phyloP scores from a whole-genome alignment of 1,140 invertebrate species.

The Lethrus apterus region DNA sequence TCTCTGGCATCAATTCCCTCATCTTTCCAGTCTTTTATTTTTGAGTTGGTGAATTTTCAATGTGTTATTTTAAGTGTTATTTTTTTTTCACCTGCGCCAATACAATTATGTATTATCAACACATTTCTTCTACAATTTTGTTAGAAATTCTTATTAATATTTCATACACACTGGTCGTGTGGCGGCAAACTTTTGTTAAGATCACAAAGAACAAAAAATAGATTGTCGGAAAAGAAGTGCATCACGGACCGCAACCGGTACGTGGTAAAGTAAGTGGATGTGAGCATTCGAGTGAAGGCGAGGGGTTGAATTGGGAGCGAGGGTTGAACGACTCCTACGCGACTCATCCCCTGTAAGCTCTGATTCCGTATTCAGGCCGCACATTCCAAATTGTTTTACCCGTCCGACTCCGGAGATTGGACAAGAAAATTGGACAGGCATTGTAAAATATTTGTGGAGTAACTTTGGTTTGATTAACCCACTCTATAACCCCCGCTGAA shows the following conservation, averaged over 20 bases:
- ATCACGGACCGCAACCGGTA: conserved; percentile 15
- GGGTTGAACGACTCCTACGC: conserved; percentile 21
- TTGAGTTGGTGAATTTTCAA: no score
- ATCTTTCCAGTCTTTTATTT: no score
- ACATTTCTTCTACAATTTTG: no score
- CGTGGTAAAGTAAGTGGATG: conserved; percentile 30
- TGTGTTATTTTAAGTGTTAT: no score
- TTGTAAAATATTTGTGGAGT: conserved; percentile 27
- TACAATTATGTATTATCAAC: no score
- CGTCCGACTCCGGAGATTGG: conserved; percentile 29
- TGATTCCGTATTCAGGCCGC: conserved; percentile 33
- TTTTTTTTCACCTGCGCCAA: no score
- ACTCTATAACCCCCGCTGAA: conserved; percentile 8
- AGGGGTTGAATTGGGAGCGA: conserved; percentile 4
- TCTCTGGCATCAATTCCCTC: no score
- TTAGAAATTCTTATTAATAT: no score
- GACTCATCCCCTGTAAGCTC: conserved; percentile 25
- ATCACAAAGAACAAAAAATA: conserved; percentile 16
- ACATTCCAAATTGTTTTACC: conserved; percentile 33
- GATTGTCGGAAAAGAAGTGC: conserved; percentile 17
- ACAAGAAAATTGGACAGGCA: conserved; percentile 19
- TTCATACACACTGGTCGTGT: no score
- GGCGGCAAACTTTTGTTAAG: conserved; percentile 15
- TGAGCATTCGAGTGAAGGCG: conserved; percentile 18
- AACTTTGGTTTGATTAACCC: conserved; percentile 22